Conservation (phyloP, 1,140 invertebrate species). For the Cydia fagiglandana region DNA sequence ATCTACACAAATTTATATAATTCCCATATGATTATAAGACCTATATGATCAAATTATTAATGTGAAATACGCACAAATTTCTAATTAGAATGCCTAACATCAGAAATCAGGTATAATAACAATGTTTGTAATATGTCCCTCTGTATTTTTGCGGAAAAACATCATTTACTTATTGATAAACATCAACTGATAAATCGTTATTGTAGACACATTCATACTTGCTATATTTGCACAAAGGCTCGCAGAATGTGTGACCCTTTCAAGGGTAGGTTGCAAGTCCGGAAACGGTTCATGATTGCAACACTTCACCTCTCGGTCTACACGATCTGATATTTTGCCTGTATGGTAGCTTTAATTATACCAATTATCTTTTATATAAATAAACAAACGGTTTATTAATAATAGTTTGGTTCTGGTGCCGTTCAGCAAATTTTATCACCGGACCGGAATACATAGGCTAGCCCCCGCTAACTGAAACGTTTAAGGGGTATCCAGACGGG, state of each 20-base stretch:
- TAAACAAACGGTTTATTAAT: not conserved
- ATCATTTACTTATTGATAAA: not conserved
- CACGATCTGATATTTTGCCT: constrained; percentile 12
- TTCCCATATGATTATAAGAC: too few species aligned
- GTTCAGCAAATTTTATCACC: too few species aligned
- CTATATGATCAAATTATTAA: too few species aligned
- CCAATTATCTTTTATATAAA: not conserved
- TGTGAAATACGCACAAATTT: too few species aligned
- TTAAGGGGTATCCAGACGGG: too few species aligned
- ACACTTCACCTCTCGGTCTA: constrained; percentile 12
- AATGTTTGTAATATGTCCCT: not conserved
- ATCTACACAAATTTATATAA: too few species aligned
- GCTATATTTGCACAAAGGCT: not conserved
- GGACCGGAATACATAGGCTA: too few species aligned
- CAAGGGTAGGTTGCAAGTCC: constrained; percentile 14
- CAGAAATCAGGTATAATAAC: not conserved
- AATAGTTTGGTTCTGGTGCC: too few species aligned
- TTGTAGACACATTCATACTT: not conserved
- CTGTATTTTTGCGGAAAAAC: not conserved
- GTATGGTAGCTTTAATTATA: not conserved
- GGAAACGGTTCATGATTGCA: not conserved
- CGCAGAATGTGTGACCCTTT: constrained; percentile 18
- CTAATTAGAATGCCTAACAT: too few species aligned
- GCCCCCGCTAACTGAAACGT: too few species aligned
- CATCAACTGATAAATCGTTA: not conserved